Percentiles rank a stretch among this genome's conserved stretches.
Conservation (phyloP, 2,797 vertebrate species). For the Scomberomorus guttatus region DNA sequence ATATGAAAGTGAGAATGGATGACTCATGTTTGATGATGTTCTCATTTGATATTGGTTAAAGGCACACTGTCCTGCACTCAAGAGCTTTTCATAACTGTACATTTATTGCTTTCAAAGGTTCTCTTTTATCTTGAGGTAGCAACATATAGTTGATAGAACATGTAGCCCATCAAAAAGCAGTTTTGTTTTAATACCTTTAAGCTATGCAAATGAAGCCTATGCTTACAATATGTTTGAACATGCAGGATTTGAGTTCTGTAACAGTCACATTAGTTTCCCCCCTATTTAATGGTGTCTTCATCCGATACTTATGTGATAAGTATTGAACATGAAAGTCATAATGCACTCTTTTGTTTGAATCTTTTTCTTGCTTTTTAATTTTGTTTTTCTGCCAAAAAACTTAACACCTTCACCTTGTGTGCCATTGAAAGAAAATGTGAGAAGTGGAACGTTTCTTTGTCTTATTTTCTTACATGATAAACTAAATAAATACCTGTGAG, state of each 20-base stretch:
- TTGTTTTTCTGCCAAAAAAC: conserved; percentile 78
- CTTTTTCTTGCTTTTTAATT: conserved; percentile 28
- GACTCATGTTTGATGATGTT: conserved; percentile 83
- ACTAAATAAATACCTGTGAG: conserved; percentile 84
- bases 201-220: conserved; percentile 87
- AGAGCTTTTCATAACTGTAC: conserved; percentile 54
- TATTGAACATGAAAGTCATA: conserved; percentile 66
- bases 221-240: conserved; percentile 72
- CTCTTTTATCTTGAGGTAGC: conserved; percentile 66
- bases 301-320: conserved; percentile 50
- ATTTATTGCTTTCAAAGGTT: conserved; percentile 65
- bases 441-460: conserved; percentile 83
- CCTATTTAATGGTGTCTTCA: conserved; percentile 47
- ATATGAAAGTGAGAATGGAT: conserved; percentile 86
- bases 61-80: conserved; percentile 62
- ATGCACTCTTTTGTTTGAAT: conserved; percentile 58
- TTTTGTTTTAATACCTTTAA: conserved; percentile 79
- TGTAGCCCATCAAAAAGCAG: conserved; percentile 76
- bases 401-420: conserved; percentile 86
- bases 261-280: conserved; percentile 54
- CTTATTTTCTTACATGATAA: conserved; percentile 88
- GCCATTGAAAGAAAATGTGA: conserved; percentile 85
- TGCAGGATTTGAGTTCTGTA: conserved; percentile 54
- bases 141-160: conserved; percentile 68
- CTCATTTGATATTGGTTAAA: conserved; percentile 85